Percentiles rank a stretch among this genome's conserved stretches.
phyloP scores from a whole-genome alignment of 2,888 invertebrate genomes.

The Protophormia terraenovae region DNA sequence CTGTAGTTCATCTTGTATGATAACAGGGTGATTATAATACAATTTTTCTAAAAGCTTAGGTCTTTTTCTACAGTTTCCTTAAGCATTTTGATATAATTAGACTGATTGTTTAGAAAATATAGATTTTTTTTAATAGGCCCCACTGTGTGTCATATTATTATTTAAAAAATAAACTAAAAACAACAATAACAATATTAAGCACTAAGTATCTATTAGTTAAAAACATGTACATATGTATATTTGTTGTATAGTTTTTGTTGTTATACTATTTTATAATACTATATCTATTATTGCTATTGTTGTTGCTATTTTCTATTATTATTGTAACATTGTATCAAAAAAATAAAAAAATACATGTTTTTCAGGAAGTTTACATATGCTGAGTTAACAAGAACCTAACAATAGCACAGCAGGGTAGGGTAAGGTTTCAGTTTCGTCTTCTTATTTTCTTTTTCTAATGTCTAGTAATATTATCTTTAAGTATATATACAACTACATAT shows the following conservation, averaged over 20 bases:
- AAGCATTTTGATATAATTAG: no score
- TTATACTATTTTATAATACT: neutral
- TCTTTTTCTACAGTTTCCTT: no score
- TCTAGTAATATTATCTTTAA: neutral
- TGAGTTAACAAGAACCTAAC: neutral
- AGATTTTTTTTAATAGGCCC: neutral
- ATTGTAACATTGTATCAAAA: neutral
- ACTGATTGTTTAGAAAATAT: no score
- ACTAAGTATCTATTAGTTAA: constrained; percentile 14
- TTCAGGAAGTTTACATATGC: constrained; percentile 19
- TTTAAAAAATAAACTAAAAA: neutral
- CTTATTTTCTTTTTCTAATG: neutral
- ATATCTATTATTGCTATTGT: no score
- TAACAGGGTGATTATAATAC: no score
- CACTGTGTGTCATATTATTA: neutral
- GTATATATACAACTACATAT: neutral
- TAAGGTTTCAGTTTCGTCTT: no score
- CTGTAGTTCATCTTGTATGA: no score
- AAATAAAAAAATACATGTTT: neutral
- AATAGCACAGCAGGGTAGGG: constrained; percentile 2
- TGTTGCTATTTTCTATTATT: neutral
- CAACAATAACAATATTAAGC: neutral
- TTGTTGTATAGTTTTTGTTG: neutral
- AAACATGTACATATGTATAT: neutral
- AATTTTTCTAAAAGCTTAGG: no score